Evolutionary conservation across 2,888 invertebrate species (phyloP).

Genomic region (Tenthredo distinguenda): DNA sequence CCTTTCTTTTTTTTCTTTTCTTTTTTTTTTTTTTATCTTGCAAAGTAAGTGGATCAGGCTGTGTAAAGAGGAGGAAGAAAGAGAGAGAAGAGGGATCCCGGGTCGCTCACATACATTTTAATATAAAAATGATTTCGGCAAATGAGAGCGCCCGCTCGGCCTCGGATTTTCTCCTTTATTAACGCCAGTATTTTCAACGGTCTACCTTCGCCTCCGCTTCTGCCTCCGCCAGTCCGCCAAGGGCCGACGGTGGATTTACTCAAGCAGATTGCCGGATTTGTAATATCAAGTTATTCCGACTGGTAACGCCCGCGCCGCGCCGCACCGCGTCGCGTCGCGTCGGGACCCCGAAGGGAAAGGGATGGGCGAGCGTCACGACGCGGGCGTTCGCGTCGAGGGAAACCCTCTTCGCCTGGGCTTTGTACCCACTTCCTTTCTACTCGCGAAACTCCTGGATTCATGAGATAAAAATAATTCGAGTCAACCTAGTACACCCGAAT

Average conservation of each 20-base stretch:
- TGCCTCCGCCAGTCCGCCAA: conserved; percentile 5
- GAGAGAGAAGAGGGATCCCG: not conserved
- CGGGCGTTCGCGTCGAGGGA: conserved; percentile 19
- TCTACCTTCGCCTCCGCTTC: not conserved
- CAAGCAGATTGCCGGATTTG: conserved; percentile 62
- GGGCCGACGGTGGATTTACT: conserved; percentile 57
- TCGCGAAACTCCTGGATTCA: conserved; percentile 59
- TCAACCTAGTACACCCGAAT: conserved; percentile 49
- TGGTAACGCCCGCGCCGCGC: not conserved
- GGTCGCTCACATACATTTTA: conserved; percentile 47
- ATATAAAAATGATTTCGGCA: conserved; percentile 51
- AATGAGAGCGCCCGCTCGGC: conserved; percentile 41
- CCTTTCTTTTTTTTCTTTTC: not conserved
- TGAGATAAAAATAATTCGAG: conserved; percentile 68
- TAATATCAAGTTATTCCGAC: conserved; percentile 61
- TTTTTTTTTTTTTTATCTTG: not conserved
- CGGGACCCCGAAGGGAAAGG: not conserved
- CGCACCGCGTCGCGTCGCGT: conserved; percentile 16
- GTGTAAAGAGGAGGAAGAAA: not conserved
- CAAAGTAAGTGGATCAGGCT: conserved; percentile 26
- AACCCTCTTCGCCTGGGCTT: conserved; percentile 29
- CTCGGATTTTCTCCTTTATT: conserved; percentile 56
- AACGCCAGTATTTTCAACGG: conserved; percentile 54
- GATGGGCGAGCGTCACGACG: not conserved
- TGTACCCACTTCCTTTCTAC: conserved; percentile 13